Conservation (phyloP, 2,888 invertebrate genomes). For the Entomobrya proxima region DNA sequence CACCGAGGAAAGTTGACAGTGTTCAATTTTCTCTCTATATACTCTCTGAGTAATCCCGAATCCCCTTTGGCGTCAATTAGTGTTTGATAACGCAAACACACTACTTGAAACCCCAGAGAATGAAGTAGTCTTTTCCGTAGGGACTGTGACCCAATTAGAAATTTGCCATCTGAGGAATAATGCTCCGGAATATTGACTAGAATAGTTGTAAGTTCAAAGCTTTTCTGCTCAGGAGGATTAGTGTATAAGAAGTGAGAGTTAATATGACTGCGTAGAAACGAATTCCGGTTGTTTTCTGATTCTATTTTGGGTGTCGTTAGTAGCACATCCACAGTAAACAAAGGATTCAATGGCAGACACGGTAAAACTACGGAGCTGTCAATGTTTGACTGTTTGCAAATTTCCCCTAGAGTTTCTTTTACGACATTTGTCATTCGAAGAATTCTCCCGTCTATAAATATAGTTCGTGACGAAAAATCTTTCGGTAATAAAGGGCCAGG, state of each 20-base stretch:
- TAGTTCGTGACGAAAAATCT: constrained; percentile 80
- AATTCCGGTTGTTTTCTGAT: constrained; percentile 40
- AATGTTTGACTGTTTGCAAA: constrained; percentile 77
- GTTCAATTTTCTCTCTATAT: constrained; percentile 79
- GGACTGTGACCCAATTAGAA: constrained; percentile 80
- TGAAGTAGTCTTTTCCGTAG: constrained; percentile 83
- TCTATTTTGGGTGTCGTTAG: constrained; percentile 79
- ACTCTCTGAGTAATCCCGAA: constrained; percentile 79
- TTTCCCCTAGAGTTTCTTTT: constrained; percentile 78
- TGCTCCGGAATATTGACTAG: constrained; percentile 83
- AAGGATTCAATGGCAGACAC: constrained; percentile 80
- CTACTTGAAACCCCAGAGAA: constrained; percentile 82
- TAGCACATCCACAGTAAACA: constrained; percentile 82
- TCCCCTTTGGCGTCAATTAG: constrained; percentile 80
- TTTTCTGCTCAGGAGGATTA: constrained; percentile 17
- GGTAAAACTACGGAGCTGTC: constrained; percentile 80
- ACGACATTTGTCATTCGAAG: constrained; percentile 79
- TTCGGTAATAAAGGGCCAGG: constrained; percentile 81
- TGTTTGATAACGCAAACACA: constrained; percentile 80
- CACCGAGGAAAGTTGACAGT: neutral
- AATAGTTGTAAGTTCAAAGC: constrained; percentile 78
- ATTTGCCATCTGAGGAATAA: constrained; percentile 81
- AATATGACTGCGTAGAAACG: constrained; percentile 57
- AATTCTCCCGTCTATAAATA: constrained; percentile 80
- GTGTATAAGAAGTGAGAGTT: constrained; percentile 45